Conservation (phyloP, 2,113 vertebrate genomes). For the Carassius gibelio region DNA sequence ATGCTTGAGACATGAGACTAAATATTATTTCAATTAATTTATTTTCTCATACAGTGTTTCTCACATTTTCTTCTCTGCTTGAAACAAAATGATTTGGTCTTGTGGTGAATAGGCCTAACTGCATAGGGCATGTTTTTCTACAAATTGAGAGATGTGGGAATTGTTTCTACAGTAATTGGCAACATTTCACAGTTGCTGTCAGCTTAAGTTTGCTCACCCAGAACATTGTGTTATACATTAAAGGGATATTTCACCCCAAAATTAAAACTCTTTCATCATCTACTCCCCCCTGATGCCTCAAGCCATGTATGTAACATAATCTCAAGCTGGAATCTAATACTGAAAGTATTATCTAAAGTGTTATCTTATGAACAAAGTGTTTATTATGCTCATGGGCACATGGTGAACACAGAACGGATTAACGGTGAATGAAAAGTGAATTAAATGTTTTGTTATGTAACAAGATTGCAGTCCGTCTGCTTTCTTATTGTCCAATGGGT, state of each 20-base stretch:
- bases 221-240: background rate
- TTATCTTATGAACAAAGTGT: constrained; percentile 43
- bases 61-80: background rate
- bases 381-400: constrained; percentile 31
- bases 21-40: background rate
- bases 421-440: constrained; percentile 53
- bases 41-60: background rate
- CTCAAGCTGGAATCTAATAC: constrained; percentile 13
- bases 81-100: background rate
- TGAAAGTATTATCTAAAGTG: constrained; percentile 1
- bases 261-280: background rate
- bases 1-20: background rate
- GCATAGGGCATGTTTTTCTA: background rate
- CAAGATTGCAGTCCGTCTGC: constrained; percentile 53
- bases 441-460: constrained; percentile 61
- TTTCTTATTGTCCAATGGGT: constrained; percentile 27
- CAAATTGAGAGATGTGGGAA: background rate
- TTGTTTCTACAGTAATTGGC: background rate
- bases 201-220: background rate
- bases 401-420: constrained; percentile 45
- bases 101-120: background rate
- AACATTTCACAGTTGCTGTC: background rate
- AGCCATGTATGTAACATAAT: background rate
- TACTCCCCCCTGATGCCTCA: background rate
- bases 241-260: background rate